Evolutionary conservation across 1,140 invertebrate genomes (phyloP), one percentile per base, ranked within the genome.

Genomic region (Periplaneta americana): DNA sequence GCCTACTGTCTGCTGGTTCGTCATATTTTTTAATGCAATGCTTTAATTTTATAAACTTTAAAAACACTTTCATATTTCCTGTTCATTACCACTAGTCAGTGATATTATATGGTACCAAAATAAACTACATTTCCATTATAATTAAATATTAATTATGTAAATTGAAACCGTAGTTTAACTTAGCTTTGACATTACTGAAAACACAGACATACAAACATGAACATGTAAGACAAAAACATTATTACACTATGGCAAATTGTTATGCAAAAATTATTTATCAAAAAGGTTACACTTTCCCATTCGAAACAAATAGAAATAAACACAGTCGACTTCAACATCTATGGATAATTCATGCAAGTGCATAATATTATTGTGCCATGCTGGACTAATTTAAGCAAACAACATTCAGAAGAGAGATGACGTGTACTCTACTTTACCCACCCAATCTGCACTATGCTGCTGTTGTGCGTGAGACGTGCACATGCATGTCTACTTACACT

Each of bases 401-500:
- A 66, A 66, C 48, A 28, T 66, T 9, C n/a, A 66, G 28, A 10
- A 28, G 48, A 22, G 28, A 1, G 28, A 28, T n/a, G 28, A 9
- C 6, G 0, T 66, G 22, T 11, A 3, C 28, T n/a, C 22, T 66
- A 28, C 22, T 66, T 66, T 66, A 66, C 48, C 48, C 48, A 66
- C n/a, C 48, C 48, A 66, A 66, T n/a, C 22, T 28, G 18, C 22
- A 66, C 48, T 66, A 66, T 66, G 6, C 48, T 78, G 76, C 76
- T 11, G 22, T 10, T 75, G n/a, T 75, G 34, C 34, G 28, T 8
- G 34, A 39, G 18, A 5, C 33, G 33, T 37, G 57, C 78, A 76
- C 34, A 28, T 79, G 34, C 48, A n/a, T 33, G 22, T 48, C 32
- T 85, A 96, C 95, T 96, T 90, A 97, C 95, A 96, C 93, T 97